Conservation (phyloP, 2,797 vertebrate genomes). For the Danio tinwini region DNA sequence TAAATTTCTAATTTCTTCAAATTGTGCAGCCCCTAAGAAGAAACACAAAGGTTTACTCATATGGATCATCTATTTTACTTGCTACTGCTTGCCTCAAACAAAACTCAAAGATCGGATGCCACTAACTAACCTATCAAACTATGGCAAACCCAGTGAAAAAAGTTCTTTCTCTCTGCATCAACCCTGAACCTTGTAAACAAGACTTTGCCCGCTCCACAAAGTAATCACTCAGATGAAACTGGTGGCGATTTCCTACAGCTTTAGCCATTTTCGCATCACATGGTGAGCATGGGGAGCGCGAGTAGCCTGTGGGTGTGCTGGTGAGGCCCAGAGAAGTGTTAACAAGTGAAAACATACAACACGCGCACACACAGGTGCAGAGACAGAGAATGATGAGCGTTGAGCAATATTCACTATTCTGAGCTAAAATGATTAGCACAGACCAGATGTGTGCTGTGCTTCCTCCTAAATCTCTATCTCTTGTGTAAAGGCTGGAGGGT, state of each 20-base stretch:
- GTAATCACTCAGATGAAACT: background rate
- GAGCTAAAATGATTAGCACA: slow-evolving; percentile 24
- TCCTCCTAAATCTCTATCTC: background rate
- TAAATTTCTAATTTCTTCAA: no score
- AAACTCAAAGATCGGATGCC: background rate
- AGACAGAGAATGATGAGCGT: slow-evolving; percentile 11
- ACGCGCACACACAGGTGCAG: background rate
- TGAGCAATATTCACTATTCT: background rate
- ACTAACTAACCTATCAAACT: no score
- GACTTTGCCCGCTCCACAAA: background rate
- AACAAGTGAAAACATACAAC: slow-evolving; percentile 18
- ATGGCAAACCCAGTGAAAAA: background rate
- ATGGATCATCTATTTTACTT: background rate
- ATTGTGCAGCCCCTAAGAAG: no score
- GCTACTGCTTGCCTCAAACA: background rate
- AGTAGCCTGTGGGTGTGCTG: slow-evolving; percentile 1
- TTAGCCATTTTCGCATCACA: background rate
- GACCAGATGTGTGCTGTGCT: background rate
- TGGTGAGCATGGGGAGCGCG: background rate
- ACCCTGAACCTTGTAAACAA: background rate
- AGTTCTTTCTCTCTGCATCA: background rate
- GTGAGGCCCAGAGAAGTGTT: slow-evolving; percentile 32
- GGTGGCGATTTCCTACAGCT: background rate
- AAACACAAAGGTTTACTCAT: background rate
- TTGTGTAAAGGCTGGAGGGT: background rate